Evolutionary conservation across 1,140 invertebrate species (phyloP), one percentile per base, ranked within the genome.

Genomic region (Tribolium castaneum): DNA sequence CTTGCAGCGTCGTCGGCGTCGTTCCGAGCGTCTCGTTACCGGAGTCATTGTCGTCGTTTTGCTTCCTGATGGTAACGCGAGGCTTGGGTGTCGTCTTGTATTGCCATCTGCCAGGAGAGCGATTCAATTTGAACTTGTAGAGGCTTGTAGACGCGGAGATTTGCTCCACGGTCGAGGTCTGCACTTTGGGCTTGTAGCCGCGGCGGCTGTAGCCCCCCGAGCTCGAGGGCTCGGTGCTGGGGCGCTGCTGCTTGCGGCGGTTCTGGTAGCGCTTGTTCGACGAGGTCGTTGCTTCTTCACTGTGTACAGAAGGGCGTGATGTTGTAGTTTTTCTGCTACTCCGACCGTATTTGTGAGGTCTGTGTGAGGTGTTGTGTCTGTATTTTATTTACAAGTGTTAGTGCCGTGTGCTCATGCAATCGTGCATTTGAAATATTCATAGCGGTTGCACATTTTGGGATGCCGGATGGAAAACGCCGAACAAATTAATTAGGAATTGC

Each of bases 41-140:
- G 5, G 89, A 87, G 16, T 91, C 90, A 19, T 90, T 90, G n/a
- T 88, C 90, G 6, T 90, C 90, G n/a, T 89, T 87, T 71, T 91
- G 90, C 82, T 93, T 94, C 34, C 94, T 90, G 79, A 97, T 96
- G 49, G 92, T 91, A 0, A 96, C 92, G 84, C 94, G 91, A 1
- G 95, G 95, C 84, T 96, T 96, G 0, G 94, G 93, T 1, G 94
- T 94, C 0, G 95, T 95, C 85, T 95, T 96, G 84, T 96, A 96
- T 71, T 96, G 93, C 94, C 95, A 96, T 77, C 95, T 91, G 30
- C 94, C 94, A 51, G 94, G 93, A 0, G 93, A 62, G 94, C 94
- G 88, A 71, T 94, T 92, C 10, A 95, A 86, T 84, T 94, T 96
- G 80, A 94, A 92, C 86, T 95, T 94, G 84, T 91, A 92, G 25